Evolutionary conservation across 64 coral and sea anemone species (phyloP).

Genomic region (Pachyseris speciosa): DNA sequence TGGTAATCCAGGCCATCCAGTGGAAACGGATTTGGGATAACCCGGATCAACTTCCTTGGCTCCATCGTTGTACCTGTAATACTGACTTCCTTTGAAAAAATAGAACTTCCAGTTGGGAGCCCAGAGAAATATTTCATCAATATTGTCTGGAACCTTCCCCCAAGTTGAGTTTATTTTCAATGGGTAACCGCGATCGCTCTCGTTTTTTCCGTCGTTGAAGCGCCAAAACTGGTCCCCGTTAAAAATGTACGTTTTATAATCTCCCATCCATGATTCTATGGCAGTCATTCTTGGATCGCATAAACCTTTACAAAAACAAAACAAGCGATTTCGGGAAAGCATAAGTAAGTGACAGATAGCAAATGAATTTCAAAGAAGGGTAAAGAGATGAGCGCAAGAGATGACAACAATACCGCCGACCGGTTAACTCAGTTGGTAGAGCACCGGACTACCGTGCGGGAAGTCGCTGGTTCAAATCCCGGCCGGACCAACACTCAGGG

Average conservation of each 20-base stretch:
- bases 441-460: no score
- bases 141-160: slow-evolving; percentile 10
- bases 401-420: no score
- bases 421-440: no score
- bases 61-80: slow-evolving; percentile 38
- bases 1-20: slow-evolving; percentile 72
- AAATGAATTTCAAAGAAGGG: not conserved
- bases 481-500: no score
- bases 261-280: slow-evolving; percentile 60
- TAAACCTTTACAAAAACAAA: slow-evolving; percentile 34
- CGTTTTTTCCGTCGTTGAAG: not conserved
- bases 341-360: not conserved
- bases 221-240: slow-evolving; percentile 34
- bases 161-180: not conserved
- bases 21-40: not conserved
- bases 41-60: not conserved
- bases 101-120: slow-evolving; percentile 34
- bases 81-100: slow-evolving; percentile 58
- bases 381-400: not conserved
- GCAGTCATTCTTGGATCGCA: slow-evolving; percentile 45
- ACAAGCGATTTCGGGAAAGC: not conserved
- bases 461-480: no score
- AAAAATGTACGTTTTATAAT: slow-evolving; percentile 56
- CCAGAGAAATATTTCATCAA: slow-evolving; percentile 75
- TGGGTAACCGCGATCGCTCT: slow-evolving; percentile 28